phyloP scores from a whole-genome alignment of 2,888 invertebrate genomes.

The Tenodera sinensis region DNA sequence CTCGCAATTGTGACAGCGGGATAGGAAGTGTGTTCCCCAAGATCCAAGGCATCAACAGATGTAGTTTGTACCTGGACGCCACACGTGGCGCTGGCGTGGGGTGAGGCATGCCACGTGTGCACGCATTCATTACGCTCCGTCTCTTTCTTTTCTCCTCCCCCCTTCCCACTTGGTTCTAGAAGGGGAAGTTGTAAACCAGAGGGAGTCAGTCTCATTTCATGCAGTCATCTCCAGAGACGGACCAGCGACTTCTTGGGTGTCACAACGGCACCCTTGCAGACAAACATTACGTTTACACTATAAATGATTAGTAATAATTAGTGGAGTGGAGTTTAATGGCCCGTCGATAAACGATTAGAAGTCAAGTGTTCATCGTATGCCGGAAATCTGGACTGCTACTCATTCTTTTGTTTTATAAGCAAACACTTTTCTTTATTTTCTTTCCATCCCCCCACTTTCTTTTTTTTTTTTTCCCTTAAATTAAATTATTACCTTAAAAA shows the following conservation, averaged over 20 bases:
- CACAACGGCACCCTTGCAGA: too few relatives aligned
- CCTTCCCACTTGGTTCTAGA: not conserved
- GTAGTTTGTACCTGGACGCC: not conserved
- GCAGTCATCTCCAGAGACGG: not conserved
- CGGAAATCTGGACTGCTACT: too few relatives aligned
- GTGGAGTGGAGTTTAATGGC: too few relatives aligned
- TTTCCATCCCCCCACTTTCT: too few relatives aligned
- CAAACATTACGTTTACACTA: too few relatives aligned
- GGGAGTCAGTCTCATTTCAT: not conserved
- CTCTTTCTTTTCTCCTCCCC: not conserved
- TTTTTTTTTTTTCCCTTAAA: too few relatives aligned
- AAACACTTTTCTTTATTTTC: too few relatives aligned
- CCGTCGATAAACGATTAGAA: too few relatives aligned
- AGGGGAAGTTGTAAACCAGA: not conserved
- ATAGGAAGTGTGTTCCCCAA: not conserved
- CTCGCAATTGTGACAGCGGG: not conserved
- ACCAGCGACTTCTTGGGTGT: not conserved
- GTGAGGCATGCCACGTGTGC: not conserved
- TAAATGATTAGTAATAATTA: too few relatives aligned
- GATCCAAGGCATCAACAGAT: not conserved
- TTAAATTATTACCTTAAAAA: too few relatives aligned
- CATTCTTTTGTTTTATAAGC: too few relatives aligned
- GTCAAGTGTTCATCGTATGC: too few relatives aligned
- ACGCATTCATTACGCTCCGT: not conserved
- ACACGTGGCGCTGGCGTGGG: not conserved